phyloP scores from a whole-genome alignment of 2,113 vertebrate genomes.

The Prolemur simus region DNA sequence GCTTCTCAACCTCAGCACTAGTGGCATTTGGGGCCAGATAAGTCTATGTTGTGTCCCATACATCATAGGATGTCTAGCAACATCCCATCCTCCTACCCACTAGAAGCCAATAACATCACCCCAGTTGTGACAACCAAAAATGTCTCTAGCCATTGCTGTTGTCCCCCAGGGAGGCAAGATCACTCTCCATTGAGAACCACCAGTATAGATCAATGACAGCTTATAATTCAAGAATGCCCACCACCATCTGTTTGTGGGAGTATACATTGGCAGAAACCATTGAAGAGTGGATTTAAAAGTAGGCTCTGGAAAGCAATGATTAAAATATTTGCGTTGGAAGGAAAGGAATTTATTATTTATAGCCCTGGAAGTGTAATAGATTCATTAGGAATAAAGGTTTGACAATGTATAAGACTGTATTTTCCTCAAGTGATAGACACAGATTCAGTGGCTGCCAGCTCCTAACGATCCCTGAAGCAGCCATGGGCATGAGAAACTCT shows the following conservation, averaged over 20 bases:
- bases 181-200: background rate
- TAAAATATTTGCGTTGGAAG: slow-evolving; percentile 63
- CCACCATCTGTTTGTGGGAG: slow-evolving; percentile 57
- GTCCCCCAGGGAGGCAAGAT: background rate
- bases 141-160: background rate
- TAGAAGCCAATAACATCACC: background rate
- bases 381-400: slow-evolving; percentile 50
- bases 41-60: background rate
- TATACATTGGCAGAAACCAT: slow-evolving; percentile 35
- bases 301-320: slow-evolving; percentile 59
- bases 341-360: slow-evolving; percentile 63
- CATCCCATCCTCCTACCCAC: background rate
- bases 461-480: background rate
- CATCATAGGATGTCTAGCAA: background rate
- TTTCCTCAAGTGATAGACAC: slow-evolving; percentile 5
- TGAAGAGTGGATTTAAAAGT: slow-evolving; percentile 47
- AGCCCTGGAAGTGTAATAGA: slow-evolving; percentile 27
- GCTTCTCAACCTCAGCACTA: background rate
- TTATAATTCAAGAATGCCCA: slow-evolving; percentile 38
- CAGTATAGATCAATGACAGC: background rate
- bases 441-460: background rate
- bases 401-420: slow-evolving; percentile 1
- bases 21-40: background rate
- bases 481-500: rapidly evolving
- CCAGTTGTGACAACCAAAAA: background rate